Base-by-base conservation (phyloP, 2,797 vertebrate species). In the Chromobotia macracanthus region DNA sequence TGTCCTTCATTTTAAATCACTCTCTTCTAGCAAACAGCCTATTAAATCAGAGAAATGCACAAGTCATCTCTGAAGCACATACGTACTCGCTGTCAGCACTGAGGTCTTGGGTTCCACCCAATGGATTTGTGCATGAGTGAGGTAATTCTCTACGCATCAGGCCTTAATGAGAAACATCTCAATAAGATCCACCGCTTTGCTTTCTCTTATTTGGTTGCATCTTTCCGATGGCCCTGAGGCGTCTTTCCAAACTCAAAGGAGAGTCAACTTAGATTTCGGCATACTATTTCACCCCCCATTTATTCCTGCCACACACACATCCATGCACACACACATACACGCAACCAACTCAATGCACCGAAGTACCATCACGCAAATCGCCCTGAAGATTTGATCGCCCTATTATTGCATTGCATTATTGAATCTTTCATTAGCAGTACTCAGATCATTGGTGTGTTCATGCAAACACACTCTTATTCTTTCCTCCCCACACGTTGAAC, bases 221-320 rank as follows among this genome's bases (percentile, higher is more conserved):
- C 68, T 61, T 74, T 21, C 41, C 10, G 9, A 65, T 65, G 19
- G 74, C 74, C 74, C 51, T 16, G n/a, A 61, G 80, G 80, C 73
- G 4, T 80, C 63, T 80, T 74, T 74, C 72, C 78, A 50, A 80
- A 74, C 71, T 70, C 56, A 25, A 75, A 80, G 41, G 55, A 60
- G 13, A 68, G 38, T 69, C 55, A 66, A 68, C 64, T 75, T 51
- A 6, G 55, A 76, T 81, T 81, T 71, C 79, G 46, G 50, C 79
- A 6, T 65, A 81, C 38, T 55, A 70, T 81, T 81, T 81, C 72
- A 70, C 66, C 64, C 66, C 28, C 79, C 66, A 81, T 81, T 81
- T 70, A 81, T 76, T 75, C 25, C 25, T 50, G n/a, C 21, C 48
- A 50, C 38, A 69, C 66, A 28, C 41, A 69, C 10, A n/a, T n/a